These are phyloP conservation scores for Callyntrura sp. DNA, from an alignment of 2,888 invertebrate genomes.

Conservation along the genomic window DNA sequence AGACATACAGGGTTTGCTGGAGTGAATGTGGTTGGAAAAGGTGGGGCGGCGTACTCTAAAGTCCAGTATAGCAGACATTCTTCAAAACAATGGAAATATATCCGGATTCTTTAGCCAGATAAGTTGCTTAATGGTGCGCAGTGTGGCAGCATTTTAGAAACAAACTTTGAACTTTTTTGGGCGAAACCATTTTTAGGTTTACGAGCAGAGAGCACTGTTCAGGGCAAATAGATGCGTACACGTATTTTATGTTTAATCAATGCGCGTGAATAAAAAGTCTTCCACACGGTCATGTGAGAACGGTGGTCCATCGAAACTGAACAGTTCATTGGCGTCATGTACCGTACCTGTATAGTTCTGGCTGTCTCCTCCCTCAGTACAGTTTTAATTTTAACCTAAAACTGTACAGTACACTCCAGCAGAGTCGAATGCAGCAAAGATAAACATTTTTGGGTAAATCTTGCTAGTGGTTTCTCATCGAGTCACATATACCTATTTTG, in stretches of 20 bases:
- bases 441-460: too few species aligned
- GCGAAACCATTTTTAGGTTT: constrained; percentile 9
- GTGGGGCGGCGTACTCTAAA: not conserved
- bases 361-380: not conserved
- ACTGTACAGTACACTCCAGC: too few species aligned
- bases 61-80: not conserved
- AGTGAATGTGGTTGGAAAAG: constrained; percentile 69
- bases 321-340: not conserved
- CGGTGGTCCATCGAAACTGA: too few species aligned
- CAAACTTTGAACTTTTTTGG: constrained; percentile 46
- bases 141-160: constrained; percentile 53
- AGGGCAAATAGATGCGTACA: constrained; percentile 46
- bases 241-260: too few species aligned
- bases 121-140: constrained; percentile 48
- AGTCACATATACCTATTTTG: too few species aligned
- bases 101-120: not conserved
- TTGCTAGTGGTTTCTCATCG: too few species aligned
- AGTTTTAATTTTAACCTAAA: not conserved
- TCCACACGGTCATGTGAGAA: too few species aligned
- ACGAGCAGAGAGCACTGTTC: constrained; percentile 20
- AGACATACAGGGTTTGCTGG: constrained; percentile 43
- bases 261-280: too few species aligned
- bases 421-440: not conserved
- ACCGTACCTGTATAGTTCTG: too few species aligned
- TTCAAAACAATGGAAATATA: not conserved